A percentile compares a stretch with the other conserved stretches of the same genome.
Conservation (phyloP, 1,140 invertebrate genomes). For the Drosophila nigromelanica region DNA sequence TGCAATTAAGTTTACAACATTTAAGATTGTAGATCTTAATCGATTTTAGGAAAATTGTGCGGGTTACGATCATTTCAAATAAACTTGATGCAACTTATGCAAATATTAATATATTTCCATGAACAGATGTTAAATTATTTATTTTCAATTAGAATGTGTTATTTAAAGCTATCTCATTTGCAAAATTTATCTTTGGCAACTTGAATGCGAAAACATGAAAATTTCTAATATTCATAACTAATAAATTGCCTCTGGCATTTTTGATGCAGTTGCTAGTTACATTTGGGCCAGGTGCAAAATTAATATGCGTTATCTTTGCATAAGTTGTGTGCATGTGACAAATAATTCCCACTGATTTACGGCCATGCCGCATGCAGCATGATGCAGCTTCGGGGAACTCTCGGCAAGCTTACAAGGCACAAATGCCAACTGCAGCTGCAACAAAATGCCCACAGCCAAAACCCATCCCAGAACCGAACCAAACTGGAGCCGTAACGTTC, state of each 20-base stretch:
- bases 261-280: constrained; percentile 61
- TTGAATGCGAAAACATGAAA: constrained; percentile 18
- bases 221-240: constrained; percentile 43
- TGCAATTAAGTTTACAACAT: too few species aligned
- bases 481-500: constrained; percentile 21
- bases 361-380: constrained; percentile 19
- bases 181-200: constrained; percentile 41
- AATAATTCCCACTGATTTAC: constrained; percentile 77
- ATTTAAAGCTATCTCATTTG: constrained; percentile 24
- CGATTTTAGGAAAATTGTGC: too few species aligned
- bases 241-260: constrained; percentile 51
- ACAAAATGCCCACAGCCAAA: constrained; percentile 6
- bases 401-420: constrained; percentile 42
- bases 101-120: not conserved
- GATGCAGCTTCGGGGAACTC: constrained; percentile 22
- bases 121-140: constrained; percentile 47
- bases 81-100: too few species aligned
- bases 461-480: not conserved
- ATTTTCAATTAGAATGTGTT: constrained; percentile 50
- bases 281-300: constrained; percentile 69
- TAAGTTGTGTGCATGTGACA: constrained; percentile 61
- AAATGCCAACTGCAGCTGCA: constrained; percentile 45
- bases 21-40: too few species aligned
- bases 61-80: too few species aligned
- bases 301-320: constrained; percentile 69